Evolutionary conservation across 2,113 vertebrate species (phyloP), one percentile per base, ranked within the genome.

Genomic region (Aepyceros melampus): DNA sequence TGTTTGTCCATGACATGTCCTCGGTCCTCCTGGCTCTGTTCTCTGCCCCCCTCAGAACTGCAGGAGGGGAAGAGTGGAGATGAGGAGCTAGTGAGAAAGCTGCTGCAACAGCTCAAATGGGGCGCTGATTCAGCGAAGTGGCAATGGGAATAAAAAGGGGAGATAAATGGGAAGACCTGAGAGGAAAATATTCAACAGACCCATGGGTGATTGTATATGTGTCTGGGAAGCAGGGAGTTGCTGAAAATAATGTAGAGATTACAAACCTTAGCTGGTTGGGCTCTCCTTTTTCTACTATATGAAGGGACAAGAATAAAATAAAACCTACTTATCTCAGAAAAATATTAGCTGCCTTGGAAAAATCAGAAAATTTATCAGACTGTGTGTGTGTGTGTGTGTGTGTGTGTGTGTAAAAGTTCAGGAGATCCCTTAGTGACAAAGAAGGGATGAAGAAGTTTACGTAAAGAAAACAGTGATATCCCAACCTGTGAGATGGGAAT

Each of bases 31-130:
- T 0, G n/a, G 83, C 40, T 83, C 29, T 53, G 93, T 9, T 94
- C 91, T 98, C 53, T 83, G 81, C 84, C 17, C n/a, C 14, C 23
- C n/a, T 93, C 87, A 76, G 82, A 87, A 43, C 96, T 97, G 23
- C 0, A 89, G 55, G 83, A 83, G 79, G 64, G 33, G 55, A 83
- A 96, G 85, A 74, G 1, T 1, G 43, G 82, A 74, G 92, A 43
- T 3, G 40, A 88, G 5, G 40, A 47, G 36, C 33, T 12, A 60
- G 51, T 87, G 40, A 91, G 93, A 84, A 92, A 62, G 31, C 13
- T 87, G 62, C 33, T 16, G 2, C 7, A 53, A 43, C 7, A 92
- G 23, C n/a, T 64, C 21, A 71, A 12, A 14, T 10, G 21, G 90
- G 58, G 60, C 31, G 83, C 58, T 79, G 85, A 71, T 33, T 10